Evolutionary conservation across 1,140 invertebrate species (phyloP), one percentile per base, ranked within the genome.

Genomic region (Pectinophora gossypiella): DNA sequence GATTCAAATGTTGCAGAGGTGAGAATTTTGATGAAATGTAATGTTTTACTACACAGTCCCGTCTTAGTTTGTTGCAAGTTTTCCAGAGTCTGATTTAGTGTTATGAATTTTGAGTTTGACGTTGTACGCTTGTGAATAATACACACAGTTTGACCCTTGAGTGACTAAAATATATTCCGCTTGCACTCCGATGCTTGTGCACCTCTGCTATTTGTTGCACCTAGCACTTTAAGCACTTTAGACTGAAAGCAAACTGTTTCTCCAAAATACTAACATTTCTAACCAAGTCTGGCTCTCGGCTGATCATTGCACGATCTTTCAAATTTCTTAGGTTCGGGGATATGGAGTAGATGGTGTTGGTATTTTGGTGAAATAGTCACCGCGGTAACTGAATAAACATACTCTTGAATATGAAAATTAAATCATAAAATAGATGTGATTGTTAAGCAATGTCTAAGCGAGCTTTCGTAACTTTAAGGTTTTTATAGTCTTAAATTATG

Each of bases 261-360:
- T 78, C 81, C 81, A 85, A 87, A 87, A 87, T 87, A 87, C 84
- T 87, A 87, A 87, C 81, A 81, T 75, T 67, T 84, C 68, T 84
- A 76, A 78, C 57, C 35, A 54, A 56, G 58, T 48, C 49, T 55
- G 19, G 43, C 42, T 55, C 20, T 46, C 32, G 19, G 22, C 47
- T 23, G 58, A 70, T 74, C 63, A 55, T 57, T 70, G 68, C 69
- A 78, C 69, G 69, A 54, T 70, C 72, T 68, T 50, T 32, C 64
- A 47, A 61, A 59, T 65, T 54, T 61, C 57, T 61, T 45, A 43
- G 60, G 56, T 72, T 72, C 72, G 63, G 68, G 62, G 5, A 3
- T 44, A 20, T 72, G 48, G 59, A 61, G 53, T 76, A 77, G 73
- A 76, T 75, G 84, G 84, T 87, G 84, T 87, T 87, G 81, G 84